Evolutionary conservation across 2,797 vertebrate species (phyloP).

Genomic region (Ibycter americanus): DNA sequence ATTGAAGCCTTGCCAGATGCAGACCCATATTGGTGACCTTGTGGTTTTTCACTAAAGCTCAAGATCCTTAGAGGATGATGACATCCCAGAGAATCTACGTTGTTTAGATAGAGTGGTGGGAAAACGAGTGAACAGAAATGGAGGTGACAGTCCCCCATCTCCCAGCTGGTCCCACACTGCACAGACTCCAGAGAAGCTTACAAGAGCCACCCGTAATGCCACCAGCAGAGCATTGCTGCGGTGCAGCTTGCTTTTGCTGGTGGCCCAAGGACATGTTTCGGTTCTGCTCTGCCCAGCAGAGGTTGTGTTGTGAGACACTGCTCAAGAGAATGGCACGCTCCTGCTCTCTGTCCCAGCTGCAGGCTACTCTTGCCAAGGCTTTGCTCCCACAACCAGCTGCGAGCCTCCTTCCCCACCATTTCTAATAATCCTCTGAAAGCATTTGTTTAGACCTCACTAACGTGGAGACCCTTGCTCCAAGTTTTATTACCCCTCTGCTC

Average conservation of each 20-base stretch:
- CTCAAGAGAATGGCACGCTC: not conserved
- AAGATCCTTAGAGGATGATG: not conserved
- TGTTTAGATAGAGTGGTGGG: not conserved
- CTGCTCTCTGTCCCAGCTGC: not conserved
- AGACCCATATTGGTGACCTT: not conserved
- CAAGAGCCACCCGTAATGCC: not conserved
- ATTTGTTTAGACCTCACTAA: not conserved
- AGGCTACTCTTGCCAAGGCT: fast-evolving
- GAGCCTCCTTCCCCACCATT: not conserved
- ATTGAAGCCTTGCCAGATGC: not conserved
- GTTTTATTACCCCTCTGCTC: not conserved
- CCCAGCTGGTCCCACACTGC: not conserved
- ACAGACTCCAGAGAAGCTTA: not conserved
- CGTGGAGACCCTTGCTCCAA: not conserved
- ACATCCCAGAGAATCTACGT: not conserved
- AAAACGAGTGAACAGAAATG: not conserved
- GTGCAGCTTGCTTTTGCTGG: not conserved
- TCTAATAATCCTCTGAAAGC: not conserved
- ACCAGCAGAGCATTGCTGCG: fast-evolving
- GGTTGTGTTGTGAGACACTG: not conserved
- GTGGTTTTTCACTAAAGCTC: not conserved
- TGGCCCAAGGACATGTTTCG: fast-evolving
- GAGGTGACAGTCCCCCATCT: not conserved
- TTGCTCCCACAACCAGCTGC: not conserved
- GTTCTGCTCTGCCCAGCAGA: not conserved